phyloP scores from a whole-genome alignment of 2,888 invertebrate genomes.

The Epiblema foenella region DNA sequence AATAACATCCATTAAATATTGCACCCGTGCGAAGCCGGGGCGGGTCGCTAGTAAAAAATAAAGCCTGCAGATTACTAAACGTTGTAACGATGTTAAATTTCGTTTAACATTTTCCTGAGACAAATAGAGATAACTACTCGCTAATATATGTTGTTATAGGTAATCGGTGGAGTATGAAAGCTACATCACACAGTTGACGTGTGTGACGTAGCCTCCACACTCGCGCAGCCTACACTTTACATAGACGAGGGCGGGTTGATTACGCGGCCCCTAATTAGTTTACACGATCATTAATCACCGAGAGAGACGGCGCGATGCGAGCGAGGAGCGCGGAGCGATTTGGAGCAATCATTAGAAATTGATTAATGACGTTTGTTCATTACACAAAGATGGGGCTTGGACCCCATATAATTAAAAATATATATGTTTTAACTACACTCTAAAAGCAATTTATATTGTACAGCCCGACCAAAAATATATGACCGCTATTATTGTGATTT shows the following conservation, averaged over 20 bases:
- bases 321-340: conserved; percentile 14
- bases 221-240: not conserved
- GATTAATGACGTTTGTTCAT: conserved; percentile 6
- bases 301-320: conserved; percentile 9
- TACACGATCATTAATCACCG: conserved; percentile 26
- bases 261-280: conserved; percentile 16
- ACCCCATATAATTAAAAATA: not conserved
- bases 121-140: too few relatives aligned
- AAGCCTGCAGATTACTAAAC: too few relatives aligned
- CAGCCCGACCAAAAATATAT: too few relatives aligned
- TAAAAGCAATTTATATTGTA: too few relatives aligned
- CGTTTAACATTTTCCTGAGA: too few relatives aligned
- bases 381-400: not conserved
- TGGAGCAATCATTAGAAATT: not conserved
- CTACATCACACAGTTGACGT: not conserved
- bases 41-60: too few relatives aligned
- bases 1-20: too few relatives aligned
- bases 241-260: conserved; percentile 19
- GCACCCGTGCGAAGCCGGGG: too few relatives aligned
- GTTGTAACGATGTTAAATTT: too few relatives aligned
- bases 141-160: not conserved
- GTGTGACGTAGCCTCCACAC: not conserved
- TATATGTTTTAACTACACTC: too few relatives aligned
- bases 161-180: not conserved
- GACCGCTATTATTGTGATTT: too few relatives aligned